These are phyloP conservation scores for Kryptolebias ocellatus DNA, from an alignment of 2,797 vertebrate species.

Conservation along the genomic window DNA sequence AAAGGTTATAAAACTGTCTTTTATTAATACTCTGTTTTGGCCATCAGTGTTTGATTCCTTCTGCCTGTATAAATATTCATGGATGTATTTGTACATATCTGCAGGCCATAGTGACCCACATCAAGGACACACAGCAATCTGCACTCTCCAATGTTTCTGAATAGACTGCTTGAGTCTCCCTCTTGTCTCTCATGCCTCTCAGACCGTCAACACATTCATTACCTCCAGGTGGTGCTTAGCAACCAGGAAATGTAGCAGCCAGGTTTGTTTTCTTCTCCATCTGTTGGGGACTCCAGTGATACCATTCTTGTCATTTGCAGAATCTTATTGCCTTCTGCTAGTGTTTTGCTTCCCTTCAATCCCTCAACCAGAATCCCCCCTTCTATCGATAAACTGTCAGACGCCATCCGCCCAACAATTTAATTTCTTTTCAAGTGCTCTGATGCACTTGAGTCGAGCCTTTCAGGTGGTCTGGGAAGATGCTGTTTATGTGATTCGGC, in stretches of 20 bases:
- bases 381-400: conserved; percentile 63
- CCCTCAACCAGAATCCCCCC: conserved; percentile 11
- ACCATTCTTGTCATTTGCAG: conserved; percentile 61
- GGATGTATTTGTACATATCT: conserved; percentile 12
- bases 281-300: conserved; percentile 65
- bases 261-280: conserved; percentile 76
- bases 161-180: conserved; percentile 37
- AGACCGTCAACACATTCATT: conserved; percentile 54
- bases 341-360: conserved; percentile 65
- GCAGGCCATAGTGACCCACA: conserved; percentile 35
- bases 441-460: conserved; percentile 54
- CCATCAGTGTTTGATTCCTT: conserved; percentile 26
- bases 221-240: conserved; percentile 73
- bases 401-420: conserved; percentile 47
- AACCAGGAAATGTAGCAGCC: conserved; percentile 72
- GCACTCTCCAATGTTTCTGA: conserved; percentile 37
- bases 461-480: conserved; percentile 58
- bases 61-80: conserved; percentile 42
- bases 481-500: conserved; percentile 41
- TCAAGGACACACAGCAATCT: conserved; percentile 43
- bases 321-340: conserved; percentile 62
- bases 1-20: conserved; percentile 14
- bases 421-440: conserved; percentile 71
- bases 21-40: conserved; percentile 15
- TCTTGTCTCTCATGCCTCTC: conserved; percentile 31